A percentile compares a stretch with the other conserved stretches of the same genome.
Evolutionary conservation across 1,140 invertebrate species (phyloP).

Genomic region (Ceratosolen solmsi): DNA sequence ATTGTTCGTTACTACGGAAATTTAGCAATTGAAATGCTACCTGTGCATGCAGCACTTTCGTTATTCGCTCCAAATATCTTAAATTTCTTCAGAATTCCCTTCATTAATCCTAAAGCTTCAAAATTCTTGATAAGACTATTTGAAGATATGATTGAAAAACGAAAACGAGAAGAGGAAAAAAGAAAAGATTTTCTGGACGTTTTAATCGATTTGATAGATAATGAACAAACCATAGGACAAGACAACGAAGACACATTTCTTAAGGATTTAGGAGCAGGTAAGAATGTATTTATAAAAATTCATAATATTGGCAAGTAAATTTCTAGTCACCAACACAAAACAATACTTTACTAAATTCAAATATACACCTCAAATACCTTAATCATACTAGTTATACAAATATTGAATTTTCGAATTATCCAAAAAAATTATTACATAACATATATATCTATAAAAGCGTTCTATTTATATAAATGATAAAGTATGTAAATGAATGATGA

Average conservation of each 20-base stretch:
- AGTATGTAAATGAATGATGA: too few relatives aligned
- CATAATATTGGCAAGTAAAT: slow-evolving; percentile 18
- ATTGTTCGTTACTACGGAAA: slow-evolving; percentile 49
- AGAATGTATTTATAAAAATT: too few relatives aligned
- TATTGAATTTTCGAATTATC: too few relatives aligned
- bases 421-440: too few relatives aligned
- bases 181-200: slow-evolving; percentile 64
- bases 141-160: slow-evolving; percentile 54
- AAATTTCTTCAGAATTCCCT: neutral
- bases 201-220: slow-evolving; percentile 62
- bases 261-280: too few relatives aligned
- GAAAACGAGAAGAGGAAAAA: slow-evolving; percentile 56
- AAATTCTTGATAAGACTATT: slow-evolving; percentile 60
- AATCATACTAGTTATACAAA: too few relatives aligned
- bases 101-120: slow-evolving; percentile 43
- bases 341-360: too few relatives aligned
- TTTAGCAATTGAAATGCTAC: slow-evolving; percentile 39
- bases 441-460: too few relatives aligned
- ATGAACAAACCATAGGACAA: slow-evolving; percentile 18
- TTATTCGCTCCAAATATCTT: slow-evolving; percentile 13
- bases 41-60: neutral
- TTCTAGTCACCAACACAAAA: slow-evolving; percentile 55
- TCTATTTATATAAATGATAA: too few relatives aligned
- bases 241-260: too few relatives aligned
- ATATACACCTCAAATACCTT: too few relatives aligned